phyloP scores from a whole-genome alignment of 1,140 invertebrate species.

The Bombus terrestris region DNA sequence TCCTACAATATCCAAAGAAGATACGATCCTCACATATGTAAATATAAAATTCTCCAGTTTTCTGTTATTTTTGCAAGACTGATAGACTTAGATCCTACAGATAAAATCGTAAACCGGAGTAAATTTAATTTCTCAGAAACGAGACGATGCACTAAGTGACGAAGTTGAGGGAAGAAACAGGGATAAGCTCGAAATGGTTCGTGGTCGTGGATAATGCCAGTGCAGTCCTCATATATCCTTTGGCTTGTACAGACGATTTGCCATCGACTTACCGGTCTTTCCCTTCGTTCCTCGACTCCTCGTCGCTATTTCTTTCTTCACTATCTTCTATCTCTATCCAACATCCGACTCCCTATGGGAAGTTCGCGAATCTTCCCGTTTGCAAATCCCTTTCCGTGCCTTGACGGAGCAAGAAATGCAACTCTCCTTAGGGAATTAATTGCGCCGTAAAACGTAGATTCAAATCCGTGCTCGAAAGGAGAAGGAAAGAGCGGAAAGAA shows the following conservation, averaged over 20 bases:
- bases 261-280: conserved; percentile 34
- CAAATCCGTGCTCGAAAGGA: conserved; percentile 71
- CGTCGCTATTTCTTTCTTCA: conserved; percentile 38
- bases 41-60: too few species aligned
- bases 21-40: too few species aligned
- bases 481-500: conserved; percentile 32
- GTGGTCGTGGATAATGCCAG: conserved; percentile 62
- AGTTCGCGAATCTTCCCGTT: conserved; percentile 61
- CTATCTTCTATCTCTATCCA: conserved; percentile 31
- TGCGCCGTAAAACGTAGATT: conserved; percentile 75
- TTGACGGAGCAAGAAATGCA: conserved; percentile 72
- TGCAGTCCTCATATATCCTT: conserved; percentile 51
- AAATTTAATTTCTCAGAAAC: not conserved
- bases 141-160: conserved; percentile 56
- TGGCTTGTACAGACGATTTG: conserved; percentile 57
- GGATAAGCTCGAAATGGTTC: conserved; percentile 50
- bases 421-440: conserved; percentile 75
- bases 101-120: not conserved
- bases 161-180: conserved; percentile 49
- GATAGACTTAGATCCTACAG: too few species aligned
- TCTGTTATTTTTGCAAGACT: too few species aligned
- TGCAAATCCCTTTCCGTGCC: conserved; percentile 70
- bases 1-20: too few species aligned
- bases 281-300: not conserved
- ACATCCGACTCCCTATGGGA: conserved; percentile 48